Conservation (phyloP, 1,140 invertebrate genomes). For the Tetraneura akinire region DNA sequence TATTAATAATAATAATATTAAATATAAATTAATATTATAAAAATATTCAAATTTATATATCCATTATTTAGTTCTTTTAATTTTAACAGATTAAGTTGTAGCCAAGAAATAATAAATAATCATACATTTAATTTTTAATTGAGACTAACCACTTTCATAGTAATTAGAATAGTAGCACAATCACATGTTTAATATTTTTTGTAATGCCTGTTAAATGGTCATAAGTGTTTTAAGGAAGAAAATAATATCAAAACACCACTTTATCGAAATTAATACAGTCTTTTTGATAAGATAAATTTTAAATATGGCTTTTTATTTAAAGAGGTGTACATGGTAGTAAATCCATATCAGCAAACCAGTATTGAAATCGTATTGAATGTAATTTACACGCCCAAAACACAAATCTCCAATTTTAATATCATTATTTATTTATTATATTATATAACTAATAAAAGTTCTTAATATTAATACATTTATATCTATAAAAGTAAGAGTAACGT, state of each 20-base stretch:
- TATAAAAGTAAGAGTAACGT: no score
- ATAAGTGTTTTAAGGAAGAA: conserved; percentile 4
- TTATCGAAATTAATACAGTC: conserved; percentile 36
- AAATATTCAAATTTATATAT: no score
- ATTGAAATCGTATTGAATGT: conserved; percentile 41
- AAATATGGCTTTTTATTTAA: conserved; percentile 45
- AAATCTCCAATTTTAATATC: background rate
- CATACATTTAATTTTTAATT: no score
- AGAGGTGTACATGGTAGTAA: conserved; percentile 43
- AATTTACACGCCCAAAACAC: conserved; percentile 46
- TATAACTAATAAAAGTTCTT: no score
- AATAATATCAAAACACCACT: conserved; percentile 24
- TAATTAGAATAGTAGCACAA: no score
- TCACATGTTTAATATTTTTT: no score
- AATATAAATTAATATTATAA: no score
- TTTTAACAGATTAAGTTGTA: no score
- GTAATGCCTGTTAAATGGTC: background rate
- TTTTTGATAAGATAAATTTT: conserved; percentile 47
- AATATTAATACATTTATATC: background rate
- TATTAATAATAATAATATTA: no score
- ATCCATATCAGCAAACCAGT: conserved; percentile 46
- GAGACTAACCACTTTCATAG: no score
- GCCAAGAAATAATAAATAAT: no score
- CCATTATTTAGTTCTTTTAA: no score
- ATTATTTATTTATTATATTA: background rate